Percentiles rank a stretch among this genome's conserved stretches.
phyloP scores from a whole-genome alignment of 2,797 vertebrate genomes.

The Microchirus variegatus region DNA sequence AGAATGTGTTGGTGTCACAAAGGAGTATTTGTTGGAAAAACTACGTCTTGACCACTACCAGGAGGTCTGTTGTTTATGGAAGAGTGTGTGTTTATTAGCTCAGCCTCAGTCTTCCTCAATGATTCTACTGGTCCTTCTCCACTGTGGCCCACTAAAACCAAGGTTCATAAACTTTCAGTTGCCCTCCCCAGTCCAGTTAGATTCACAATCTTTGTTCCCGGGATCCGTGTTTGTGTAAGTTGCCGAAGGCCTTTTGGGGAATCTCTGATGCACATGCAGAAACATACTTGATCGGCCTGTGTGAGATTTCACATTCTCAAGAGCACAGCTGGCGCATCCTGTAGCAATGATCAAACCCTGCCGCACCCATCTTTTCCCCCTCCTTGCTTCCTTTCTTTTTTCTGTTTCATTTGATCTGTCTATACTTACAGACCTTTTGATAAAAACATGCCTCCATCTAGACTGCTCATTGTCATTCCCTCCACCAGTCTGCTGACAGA shows the following conservation, averaged over 20 bases:
- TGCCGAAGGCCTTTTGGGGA: constrained; percentile 49
- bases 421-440: constrained; percentile 38
- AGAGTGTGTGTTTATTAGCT: constrained; percentile 72
- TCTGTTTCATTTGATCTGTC: constrained; percentile 45
- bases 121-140: constrained; percentile 46
- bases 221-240: constrained; percentile 55
- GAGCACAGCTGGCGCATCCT: constrained; percentile 61
- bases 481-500: no score
- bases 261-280: constrained; percentile 54
- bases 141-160: constrained; percentile 48
- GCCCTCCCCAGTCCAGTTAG: constrained; percentile 35
- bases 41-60: constrained; percentile 20
- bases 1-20: constrained; percentile 61
- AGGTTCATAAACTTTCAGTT: constrained; percentile 55
- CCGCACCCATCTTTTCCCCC: constrained; percentile 46
- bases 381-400: constrained; percentile 39
- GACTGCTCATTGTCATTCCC: no score
- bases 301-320: constrained; percentile 58
- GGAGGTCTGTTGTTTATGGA: constrained; percentile 73
- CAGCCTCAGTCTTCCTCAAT: constrained; percentile 52
- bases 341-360: constrained; percentile 45
- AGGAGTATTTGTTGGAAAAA: constrained; percentile 41
- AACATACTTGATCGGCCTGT: constrained; percentile 50
- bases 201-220: constrained; percentile 39
- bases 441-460: constrained; percentile 25